These are phyloP conservation scores for Malacoctenus gilli DNA, from an alignment of 2,797 vertebrate species.

Conservation along the genomic window DNA sequence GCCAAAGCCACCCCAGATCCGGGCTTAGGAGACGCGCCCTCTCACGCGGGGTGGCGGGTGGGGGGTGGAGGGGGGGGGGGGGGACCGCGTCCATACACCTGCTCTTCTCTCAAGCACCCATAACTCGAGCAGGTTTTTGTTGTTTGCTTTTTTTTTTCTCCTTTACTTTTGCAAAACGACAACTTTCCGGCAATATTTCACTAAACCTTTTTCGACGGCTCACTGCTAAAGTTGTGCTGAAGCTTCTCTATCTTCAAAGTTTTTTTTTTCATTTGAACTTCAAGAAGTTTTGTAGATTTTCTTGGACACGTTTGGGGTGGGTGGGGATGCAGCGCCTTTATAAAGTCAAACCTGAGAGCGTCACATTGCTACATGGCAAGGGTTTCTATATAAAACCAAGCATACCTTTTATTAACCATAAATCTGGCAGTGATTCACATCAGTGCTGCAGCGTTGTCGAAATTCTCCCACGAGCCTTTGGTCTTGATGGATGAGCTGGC, in stretches of 20 bases:
- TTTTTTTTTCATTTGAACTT: slow-evolving; percentile 7
- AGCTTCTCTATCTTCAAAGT: slow-evolving; percentile 18
- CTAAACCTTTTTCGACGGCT: not conserved
- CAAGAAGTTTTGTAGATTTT: slow-evolving; percentile 10
- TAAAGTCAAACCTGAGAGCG: slow-evolving; percentile 3
- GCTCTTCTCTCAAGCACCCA: slow-evolving; percentile 47
- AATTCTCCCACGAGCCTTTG: slow-evolving; percentile 64
- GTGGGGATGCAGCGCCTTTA: not conserved
- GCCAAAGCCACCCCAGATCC: slow-evolving; percentile 72
- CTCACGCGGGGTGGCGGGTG: slow-evolving; percentile 48
- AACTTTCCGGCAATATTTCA: slow-evolving; percentile 25
- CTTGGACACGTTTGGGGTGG: slow-evolving; percentile 9
- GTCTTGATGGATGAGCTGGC: slow-evolving; percentile 76
- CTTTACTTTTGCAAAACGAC: not conserved
- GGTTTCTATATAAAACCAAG: slow-evolving; percentile 41
- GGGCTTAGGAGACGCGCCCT: slow-evolving; percentile 65
- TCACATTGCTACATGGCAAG: slow-evolving; percentile 10
- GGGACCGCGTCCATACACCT: slow-evolving; percentile 52
- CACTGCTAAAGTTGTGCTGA: not conserved
- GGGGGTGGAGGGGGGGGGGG: slow-evolving; percentile 48
- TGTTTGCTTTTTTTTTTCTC: not conserved
- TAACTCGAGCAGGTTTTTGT: slow-evolving; percentile 22
- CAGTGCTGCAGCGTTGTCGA: slow-evolving; percentile 56
- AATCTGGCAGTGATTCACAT: slow-evolving; percentile 56
- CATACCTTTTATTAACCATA: slow-evolving; percentile 56